These are phyloP conservation scores for Drosophila nasuta DNA, from an alignment of 1,140 invertebrate species.

Conservation along the genomic window DNA sequence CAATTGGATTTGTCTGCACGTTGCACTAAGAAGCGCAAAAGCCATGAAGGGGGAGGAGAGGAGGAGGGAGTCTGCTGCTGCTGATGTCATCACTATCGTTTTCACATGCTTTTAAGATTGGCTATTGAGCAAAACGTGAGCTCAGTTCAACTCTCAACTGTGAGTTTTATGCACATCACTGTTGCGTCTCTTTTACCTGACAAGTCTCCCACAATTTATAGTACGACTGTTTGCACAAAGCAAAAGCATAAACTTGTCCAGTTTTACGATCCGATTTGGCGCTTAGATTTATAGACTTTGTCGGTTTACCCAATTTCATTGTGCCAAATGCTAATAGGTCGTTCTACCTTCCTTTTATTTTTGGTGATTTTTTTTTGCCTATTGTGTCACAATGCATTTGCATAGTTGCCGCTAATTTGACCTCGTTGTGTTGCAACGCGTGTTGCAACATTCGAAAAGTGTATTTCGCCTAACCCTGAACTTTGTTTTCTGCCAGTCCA, in stretches of 20 bases:
- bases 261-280: constrained; percentile 66
- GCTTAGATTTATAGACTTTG: constrained; percentile 66
- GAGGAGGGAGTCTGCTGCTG: background rate
- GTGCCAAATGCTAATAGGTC: constrained; percentile 36
- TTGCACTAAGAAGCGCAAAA: background rate
- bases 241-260: constrained; percentile 56
- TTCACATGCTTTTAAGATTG: constrained; percentile 47
- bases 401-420: constrained; percentile 7
- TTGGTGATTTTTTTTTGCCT: background rate
- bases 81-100: constrained; percentile 47
- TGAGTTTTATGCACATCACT: background rate
- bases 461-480: background rate
- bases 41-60: background rate
- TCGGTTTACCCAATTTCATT: constrained; percentile 61
- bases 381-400: constrained; percentile 20
- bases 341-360: background rate
- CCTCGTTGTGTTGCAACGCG: constrained; percentile 1
- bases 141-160: background rate
- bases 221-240: constrained; percentile 2
- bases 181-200: constrained; percentile 9
- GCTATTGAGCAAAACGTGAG: background rate
- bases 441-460: background rate
- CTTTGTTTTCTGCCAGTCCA: constrained; percentile 15
- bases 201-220: constrained; percentile 10
- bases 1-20: constrained; percentile 6